Conservation (phyloP, 1,140 invertebrate species). For the Pogonognathellus flavescens region DNA sequence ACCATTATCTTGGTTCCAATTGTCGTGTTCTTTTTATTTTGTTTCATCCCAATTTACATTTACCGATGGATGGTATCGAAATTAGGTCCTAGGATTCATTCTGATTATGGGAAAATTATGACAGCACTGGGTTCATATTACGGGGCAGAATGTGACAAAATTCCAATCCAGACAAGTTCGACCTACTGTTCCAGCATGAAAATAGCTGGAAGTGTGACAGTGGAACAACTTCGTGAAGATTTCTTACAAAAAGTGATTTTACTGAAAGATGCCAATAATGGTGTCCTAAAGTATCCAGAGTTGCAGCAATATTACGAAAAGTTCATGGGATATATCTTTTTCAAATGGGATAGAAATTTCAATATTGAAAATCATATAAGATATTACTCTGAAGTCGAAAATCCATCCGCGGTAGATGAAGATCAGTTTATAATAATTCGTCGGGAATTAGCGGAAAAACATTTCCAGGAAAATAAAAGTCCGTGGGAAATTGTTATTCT, state of each 20-base stretch:
- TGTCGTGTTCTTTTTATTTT: background rate
- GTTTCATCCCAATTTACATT: background rate
- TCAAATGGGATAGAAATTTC: conserved; percentile 54
- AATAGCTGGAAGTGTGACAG: background rate
- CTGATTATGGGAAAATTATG: background rate
- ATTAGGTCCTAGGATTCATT: background rate
- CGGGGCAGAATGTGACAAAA: background rate
- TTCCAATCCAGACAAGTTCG: background rate
- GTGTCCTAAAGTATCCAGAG: conserved; percentile 10
- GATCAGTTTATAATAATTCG: background rate
- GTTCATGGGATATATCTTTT: conserved; percentile 40
- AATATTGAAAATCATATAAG: conserved; percentile 21
- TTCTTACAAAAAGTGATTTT: background rate
- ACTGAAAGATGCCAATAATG: background rate
- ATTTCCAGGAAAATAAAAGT: conserved; percentile 1
- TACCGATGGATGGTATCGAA: background rate
- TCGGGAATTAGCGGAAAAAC: background rate
- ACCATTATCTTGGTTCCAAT: no score
- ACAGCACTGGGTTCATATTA: background rate
- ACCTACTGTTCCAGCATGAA: background rate
- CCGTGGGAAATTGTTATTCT: conserved; percentile 53
- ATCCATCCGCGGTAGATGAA: background rate
- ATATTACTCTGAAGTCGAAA: background rate
- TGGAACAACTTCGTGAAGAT: background rate
- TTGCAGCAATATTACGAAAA: conserved; percentile 30